These are phyloP conservation scores for Lordiphosa mommai DNA, from an alignment of 1,140 invertebrate species.

Conservation along the genomic window DNA sequence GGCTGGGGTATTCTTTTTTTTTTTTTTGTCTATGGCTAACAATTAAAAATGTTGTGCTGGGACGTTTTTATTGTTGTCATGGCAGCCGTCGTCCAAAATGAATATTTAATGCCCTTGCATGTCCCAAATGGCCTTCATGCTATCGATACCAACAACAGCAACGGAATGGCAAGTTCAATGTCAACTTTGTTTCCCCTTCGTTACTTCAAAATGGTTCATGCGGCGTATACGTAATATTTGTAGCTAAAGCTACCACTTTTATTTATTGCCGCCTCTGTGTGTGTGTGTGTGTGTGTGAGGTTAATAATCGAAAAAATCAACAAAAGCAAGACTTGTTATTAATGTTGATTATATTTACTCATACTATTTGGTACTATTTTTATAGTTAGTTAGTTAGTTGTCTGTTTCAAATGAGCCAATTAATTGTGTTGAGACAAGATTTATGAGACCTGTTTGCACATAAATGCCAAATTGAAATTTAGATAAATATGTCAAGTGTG, in stretches of 20 bases:
- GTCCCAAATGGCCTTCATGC: conserved; percentile 37
- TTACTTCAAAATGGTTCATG: conserved; percentile 8
- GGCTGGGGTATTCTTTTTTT: neutral
- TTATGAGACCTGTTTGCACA: neutral
- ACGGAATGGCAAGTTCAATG: conserved; percentile 65
- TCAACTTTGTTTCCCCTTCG: conserved; percentile 19
- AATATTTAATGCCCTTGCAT: conserved; percentile 59
- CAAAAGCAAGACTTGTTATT: conserved; percentile 42
- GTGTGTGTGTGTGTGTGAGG: conserved; percentile 12
- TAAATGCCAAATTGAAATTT: neutral
- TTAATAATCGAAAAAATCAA: conserved; percentile 54
- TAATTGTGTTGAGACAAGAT: neutral
- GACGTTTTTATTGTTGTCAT: conserved; percentile 64
- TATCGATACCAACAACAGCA: conserved; percentile 34
- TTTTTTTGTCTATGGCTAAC: conserved; percentile 45
- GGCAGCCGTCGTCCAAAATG: conserved; percentile 51
- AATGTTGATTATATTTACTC: conserved; percentile 38
- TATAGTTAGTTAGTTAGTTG: neutral
- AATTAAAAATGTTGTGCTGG: conserved; percentile 58
- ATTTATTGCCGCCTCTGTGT: conserved; percentile 53
- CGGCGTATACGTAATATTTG: conserved; percentile 58
- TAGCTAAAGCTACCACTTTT: conserved; percentile 16
- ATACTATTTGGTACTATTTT: conserved; percentile 6
- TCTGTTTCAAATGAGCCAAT: conserved; percentile 4
- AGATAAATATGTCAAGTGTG: too few species aligned